These are phyloP conservation scores for Percopsis transmontana DNA, from an alignment of 2,113 vertebrate genomes.

Conservation along the genomic window DNA sequence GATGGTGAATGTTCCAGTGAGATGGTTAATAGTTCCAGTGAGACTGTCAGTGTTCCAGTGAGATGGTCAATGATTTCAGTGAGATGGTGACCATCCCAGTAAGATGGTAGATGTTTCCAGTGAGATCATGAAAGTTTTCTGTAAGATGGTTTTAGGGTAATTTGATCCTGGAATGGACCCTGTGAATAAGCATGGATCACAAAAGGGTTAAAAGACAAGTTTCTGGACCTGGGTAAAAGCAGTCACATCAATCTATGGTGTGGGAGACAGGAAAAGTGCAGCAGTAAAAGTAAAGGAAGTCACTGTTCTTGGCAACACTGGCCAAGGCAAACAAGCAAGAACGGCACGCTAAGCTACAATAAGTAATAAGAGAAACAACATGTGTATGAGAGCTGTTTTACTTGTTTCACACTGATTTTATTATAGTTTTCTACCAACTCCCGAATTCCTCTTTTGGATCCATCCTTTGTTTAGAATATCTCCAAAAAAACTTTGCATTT, in stretches of 20 bases:
- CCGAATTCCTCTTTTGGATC: neutral
- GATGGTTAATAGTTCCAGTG: too few relatives aligned
- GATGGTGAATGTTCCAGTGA: too few relatives aligned
- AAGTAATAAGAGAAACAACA: constrained; percentile 35
- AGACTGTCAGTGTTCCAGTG: too few relatives aligned
- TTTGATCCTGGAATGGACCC: constrained; percentile 35
- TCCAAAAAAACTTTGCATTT: neutral
- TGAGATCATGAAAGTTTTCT: too few relatives aligned
- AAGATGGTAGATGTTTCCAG: too few relatives aligned
- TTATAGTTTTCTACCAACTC: too few relatives aligned
- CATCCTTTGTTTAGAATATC: too few relatives aligned
- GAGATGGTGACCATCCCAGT: too few relatives aligned
- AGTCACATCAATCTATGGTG: constrained; percentile 34
- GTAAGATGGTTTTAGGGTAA: too few relatives aligned
- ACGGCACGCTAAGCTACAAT: constrained; percentile 39
- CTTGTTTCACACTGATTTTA: too few relatives aligned
- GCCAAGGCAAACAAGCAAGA: constrained; percentile 64
- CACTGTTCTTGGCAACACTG: constrained; percentile 32
- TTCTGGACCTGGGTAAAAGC: constrained; percentile 28
- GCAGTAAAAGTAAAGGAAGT: constrained; percentile 66
- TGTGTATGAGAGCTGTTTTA: too few relatives aligned
- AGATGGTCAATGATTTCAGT: too few relatives aligned
- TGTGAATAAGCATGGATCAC: constrained; percentile 34
- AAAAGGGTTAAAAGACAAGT: constrained; percentile 34
- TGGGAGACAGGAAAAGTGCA: constrained; percentile 57